Percentiles rank a stretch among this genome's conserved stretches.
Conservation (phyloP, 2,888 invertebrate species). For the Hypena proboscidalis region DNA sequence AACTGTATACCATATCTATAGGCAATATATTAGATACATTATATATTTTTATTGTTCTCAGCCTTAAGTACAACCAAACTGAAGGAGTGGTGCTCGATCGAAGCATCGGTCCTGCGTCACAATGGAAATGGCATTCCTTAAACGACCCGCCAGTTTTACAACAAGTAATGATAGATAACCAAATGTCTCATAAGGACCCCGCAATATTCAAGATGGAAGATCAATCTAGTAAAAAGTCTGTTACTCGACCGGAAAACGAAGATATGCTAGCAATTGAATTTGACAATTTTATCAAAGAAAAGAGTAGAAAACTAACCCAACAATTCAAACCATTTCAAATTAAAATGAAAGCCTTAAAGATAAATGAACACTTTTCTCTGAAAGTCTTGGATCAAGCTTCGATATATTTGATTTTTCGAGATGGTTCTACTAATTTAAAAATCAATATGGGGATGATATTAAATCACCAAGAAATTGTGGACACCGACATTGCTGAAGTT, state of each 20-base stretch:
- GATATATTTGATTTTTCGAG: conserved; percentile 70
- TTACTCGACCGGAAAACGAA: conserved; percentile 62
- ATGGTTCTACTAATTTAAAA: conserved; percentile 70
- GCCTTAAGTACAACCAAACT: conserved; percentile 78
- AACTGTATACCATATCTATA: too few relatives aligned
- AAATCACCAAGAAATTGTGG: conserved; percentile 81
- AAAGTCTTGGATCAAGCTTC: conserved; percentile 74
- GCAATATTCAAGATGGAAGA: conserved; percentile 61
- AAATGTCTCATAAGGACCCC: conserved; percentile 71
- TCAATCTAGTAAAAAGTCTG: conserved; percentile 40
- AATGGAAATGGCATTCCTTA: conserved; percentile 79
- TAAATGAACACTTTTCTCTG: conserved; percentile 76
- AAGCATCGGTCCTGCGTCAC: conserved; percentile 69
- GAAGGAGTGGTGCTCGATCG: conserved; percentile 77
- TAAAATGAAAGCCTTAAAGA: conserved; percentile 77
- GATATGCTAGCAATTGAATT: conserved; percentile 78
- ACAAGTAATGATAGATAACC: conserved; percentile 79
- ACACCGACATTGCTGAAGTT: conserved; percentile 69
- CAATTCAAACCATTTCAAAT: conserved; percentile 77
- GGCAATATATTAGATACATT: background rate
- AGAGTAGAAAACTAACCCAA: conserved; percentile 69
- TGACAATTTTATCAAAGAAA: conserved; percentile 76
- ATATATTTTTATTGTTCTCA: conserved; percentile 34
- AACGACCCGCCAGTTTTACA: conserved; percentile 77
- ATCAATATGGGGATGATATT: conserved; percentile 78